Percentiles rank a stretch among this genome's conserved stretches.
Evolutionary conservation across 2,797 vertebrate species (phyloP).

Genomic region (Phataginus tricuspis): DNA sequence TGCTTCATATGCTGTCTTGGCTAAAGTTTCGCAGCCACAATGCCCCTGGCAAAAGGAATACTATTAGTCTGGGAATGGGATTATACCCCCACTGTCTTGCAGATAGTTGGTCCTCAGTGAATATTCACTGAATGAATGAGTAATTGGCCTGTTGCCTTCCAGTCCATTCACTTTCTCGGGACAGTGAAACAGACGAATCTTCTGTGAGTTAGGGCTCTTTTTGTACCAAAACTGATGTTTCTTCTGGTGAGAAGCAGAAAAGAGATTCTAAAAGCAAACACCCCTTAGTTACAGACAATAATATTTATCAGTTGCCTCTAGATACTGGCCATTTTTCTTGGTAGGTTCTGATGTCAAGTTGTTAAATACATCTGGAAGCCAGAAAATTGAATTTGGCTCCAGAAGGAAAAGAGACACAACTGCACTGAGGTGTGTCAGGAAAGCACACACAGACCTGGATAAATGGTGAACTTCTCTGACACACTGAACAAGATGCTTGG

Average conservation of each 20-base stretch:
- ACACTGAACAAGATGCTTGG: not conserved
- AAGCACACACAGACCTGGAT: slow-evolving; percentile 18
- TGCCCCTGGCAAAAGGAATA: not conserved
- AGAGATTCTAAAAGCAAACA: slow-evolving; percentile 46
- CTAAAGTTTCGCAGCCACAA: not conserved
- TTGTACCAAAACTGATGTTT: slow-evolving; percentile 59
- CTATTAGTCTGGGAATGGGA: not conserved
- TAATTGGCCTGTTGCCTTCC: not conserved
- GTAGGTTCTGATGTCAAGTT: slow-evolving; percentile 43
- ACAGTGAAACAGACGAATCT: slow-evolving; percentile 46
- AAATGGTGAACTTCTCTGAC: not conserved
- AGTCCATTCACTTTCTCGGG: slow-evolving; percentile 6
- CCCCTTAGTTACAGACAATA: not conserved
- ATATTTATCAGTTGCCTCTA: slow-evolving; percentile 36
- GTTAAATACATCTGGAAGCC: slow-evolving; percentile 40
- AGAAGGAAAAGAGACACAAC: not conserved
- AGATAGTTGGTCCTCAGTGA: not conserved
- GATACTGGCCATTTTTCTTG: not conserved
- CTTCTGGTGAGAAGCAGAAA: slow-evolving; percentile 45
- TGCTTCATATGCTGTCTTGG: not conserved
- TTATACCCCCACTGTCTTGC: not conserved
- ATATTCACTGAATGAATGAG: slow-evolving; percentile 47
- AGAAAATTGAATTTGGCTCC: slow-evolving; percentile 61
- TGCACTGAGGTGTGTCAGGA: slow-evolving; percentile 15
- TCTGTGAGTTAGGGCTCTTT: slow-evolving; percentile 29